These are phyloP conservation scores for Lapara coniferarum DNA, from an alignment of 2,888 invertebrate species.

Conservation along the genomic window DNA sequence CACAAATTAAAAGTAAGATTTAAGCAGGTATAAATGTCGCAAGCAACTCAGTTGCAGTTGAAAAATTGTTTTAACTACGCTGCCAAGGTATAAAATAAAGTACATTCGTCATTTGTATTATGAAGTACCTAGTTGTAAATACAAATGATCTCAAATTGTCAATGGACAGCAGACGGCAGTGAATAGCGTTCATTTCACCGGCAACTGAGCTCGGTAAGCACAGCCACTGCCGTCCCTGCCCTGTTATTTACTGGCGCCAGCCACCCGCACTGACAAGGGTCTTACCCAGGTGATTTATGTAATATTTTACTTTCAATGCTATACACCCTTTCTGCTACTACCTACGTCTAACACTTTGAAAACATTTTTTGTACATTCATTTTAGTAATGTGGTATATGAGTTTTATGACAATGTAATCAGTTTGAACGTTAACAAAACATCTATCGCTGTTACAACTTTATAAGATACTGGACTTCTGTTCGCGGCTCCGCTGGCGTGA, in stretches of 20 bases:
- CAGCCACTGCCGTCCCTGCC: constrained; percentile 40
- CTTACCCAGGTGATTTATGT: constrained; percentile 73
- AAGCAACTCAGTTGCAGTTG: too few species aligned
- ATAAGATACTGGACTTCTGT: too few species aligned
- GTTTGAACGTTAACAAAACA: background rate
- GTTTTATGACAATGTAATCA: background rate
- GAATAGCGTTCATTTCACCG: constrained; percentile 15
- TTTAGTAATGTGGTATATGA: constrained; percentile 30
- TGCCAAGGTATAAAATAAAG: background rate
- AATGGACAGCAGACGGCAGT: constrained; percentile 10
- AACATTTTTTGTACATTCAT: constrained; percentile 32
- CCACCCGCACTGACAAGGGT: constrained; percentile 67
- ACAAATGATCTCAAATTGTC: constrained; percentile 6
- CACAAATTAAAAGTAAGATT: too few species aligned
- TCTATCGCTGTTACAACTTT: background rate
- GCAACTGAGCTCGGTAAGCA: constrained; percentile 13
- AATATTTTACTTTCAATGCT: constrained; percentile 67
- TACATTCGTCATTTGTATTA: background rate
- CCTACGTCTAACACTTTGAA: constrained; percentile 28
- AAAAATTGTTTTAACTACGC: background rate
- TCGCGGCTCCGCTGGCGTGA: too few species aligned
- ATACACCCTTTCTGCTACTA: constrained; percentile 46
- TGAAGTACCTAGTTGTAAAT: constrained; percentile 3
- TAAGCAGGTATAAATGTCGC: too few species aligned
- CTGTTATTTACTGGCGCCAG: constrained; percentile 65